Conservation (phyloP, 2,888 invertebrate genomes). For the Hirtodrosophila cameraria region DNA sequence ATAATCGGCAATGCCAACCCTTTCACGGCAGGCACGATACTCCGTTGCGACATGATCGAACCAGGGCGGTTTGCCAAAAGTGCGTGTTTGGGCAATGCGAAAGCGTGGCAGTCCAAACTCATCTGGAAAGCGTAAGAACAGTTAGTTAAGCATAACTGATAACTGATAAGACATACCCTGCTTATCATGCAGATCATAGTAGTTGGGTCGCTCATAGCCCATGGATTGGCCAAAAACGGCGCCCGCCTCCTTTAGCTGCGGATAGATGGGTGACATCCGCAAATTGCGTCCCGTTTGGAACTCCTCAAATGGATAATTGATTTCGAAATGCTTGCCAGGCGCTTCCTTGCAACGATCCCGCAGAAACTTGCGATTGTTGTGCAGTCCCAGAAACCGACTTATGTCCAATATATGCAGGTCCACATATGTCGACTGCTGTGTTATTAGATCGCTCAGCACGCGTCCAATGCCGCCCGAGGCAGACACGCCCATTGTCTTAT, state of each 20-base stretch:
- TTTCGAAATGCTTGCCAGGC: conserved; percentile 92
- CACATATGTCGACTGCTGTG: conserved; percentile 90
- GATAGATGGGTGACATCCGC: conserved; percentile 97
- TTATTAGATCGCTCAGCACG: conserved; percentile 94
- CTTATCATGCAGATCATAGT: conserved; percentile 89
- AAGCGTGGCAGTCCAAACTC: conserved; percentile 82
- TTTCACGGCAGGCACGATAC: conserved; percentile 96
- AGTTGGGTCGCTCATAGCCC: conserved; percentile 98
- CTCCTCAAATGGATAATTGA: conserved; percentile 93
- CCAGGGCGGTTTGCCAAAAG: conserved; percentile 97
- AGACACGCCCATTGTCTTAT: conserved; percentile 98
- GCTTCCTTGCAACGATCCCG: conserved; percentile 96
- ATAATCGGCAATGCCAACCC: conserved; percentile 97
- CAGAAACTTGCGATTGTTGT: conserved; percentile 97
- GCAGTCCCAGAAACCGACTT: conserved; percentile 94
- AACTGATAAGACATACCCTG: conserved; percentile 77
- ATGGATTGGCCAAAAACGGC: conserved; percentile 98
- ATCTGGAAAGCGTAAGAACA: too few relatives aligned
- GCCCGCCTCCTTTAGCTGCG: conserved; percentile 94
- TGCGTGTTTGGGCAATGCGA: conserved; percentile 91
- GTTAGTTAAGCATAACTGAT: too few relatives aligned
- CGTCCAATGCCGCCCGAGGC: conserved; percentile 98
- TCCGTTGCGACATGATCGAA: conserved; percentile 94
- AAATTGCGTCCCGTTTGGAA: conserved; percentile 95
- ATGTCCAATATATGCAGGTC: conserved; percentile 96